Conservation (phyloP, 2,888 invertebrate species). For the Napeogenes sylphis region DNA sequence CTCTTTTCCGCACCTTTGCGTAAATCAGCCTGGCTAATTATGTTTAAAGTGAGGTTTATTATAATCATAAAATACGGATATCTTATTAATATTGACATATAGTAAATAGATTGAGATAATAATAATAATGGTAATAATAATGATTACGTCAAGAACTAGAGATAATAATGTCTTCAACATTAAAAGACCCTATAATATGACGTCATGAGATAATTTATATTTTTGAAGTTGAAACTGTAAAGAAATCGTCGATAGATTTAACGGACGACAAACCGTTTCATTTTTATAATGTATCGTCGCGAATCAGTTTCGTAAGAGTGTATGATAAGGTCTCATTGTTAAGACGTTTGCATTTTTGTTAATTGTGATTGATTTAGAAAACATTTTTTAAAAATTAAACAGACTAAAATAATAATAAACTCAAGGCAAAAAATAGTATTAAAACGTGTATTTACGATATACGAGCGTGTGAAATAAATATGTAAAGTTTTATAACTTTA, state of each 20-base stretch:
- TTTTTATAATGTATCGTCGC: conserved; percentile 15
- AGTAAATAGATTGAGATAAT: not conserved
- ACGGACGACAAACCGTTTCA: not conserved
- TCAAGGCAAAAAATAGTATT: too few species aligned
- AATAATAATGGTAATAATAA: too few species aligned
- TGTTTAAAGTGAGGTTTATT: not conserved
- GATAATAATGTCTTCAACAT: not conserved
- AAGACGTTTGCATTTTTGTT: conserved; percentile 11
- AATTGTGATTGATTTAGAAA: too few species aligned
- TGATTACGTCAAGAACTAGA: too few species aligned
- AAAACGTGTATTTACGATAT: too few species aligned
- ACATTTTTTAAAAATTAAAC: too few species aligned
- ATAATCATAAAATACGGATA: not conserved
- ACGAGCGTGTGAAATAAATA: conserved; percentile 6
- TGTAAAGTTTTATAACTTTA: not conserved
- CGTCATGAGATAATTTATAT: not conserved
- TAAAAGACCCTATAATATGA: not conserved
- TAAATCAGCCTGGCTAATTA: not conserved
- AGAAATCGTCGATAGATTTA: conserved; percentile 1
- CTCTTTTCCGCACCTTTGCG: conserved; percentile 7
- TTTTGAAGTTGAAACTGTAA: not conserved
- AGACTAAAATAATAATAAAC: too few species aligned
- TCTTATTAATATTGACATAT: not conserved
- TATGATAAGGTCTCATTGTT: conserved; percentile 7
- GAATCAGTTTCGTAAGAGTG: conserved; percentile 12